These are phyloP conservation scores for Hypsibius dujardini DNA, from an alignment of 1,140 invertebrate species.

Conservation along the genomic window DNA sequence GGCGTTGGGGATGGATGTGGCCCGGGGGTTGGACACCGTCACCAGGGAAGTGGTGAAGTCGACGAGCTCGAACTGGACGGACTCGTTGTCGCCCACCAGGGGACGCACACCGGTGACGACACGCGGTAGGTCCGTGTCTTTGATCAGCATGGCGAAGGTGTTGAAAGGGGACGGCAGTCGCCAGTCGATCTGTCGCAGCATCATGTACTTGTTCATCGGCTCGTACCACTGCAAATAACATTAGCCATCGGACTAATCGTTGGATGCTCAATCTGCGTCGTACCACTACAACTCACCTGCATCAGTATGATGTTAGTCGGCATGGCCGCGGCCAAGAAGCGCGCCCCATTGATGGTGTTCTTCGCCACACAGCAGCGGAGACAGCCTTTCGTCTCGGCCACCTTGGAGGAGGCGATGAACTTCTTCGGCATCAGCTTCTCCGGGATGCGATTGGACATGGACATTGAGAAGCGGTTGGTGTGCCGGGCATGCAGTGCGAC, in stretches of 20 bases:
- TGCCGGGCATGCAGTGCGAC: constrained; percentile 52
- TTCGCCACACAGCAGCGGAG: constrained; percentile 69
- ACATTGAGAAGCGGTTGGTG: constrained; percentile 62
- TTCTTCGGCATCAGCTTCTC: constrained; percentile 67
- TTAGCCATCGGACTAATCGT: no score
- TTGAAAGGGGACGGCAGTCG: constrained; percentile 52
- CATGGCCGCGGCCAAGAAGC: constrained; percentile 84
- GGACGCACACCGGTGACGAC: constrained; percentile 67
- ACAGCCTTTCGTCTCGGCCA: constrained; percentile 88
- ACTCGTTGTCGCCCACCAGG: constrained; percentile 28
- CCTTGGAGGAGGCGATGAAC: constrained; percentile 56
- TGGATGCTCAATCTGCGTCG: no score
- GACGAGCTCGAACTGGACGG: constrained; percentile 21
- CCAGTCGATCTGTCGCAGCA: constrained; percentile 71
- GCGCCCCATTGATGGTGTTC: constrained; percentile 94
- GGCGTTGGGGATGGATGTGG: neutral
- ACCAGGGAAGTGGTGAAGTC: neutral
- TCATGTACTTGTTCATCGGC: constrained; percentile 96
- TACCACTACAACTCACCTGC: no score
- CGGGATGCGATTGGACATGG: constrained; percentile 77
- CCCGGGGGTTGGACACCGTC: neutral
- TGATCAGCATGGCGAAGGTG: constrained; percentile 91
- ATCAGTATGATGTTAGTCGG: constrained; percentile 78
- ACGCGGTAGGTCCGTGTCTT: constrained; percentile 88
- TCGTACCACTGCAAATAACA: constrained; percentile 99